phyloP scores from a whole-genome alignment of 2,113 vertebrate species.

The Albula goreensis region DNA sequence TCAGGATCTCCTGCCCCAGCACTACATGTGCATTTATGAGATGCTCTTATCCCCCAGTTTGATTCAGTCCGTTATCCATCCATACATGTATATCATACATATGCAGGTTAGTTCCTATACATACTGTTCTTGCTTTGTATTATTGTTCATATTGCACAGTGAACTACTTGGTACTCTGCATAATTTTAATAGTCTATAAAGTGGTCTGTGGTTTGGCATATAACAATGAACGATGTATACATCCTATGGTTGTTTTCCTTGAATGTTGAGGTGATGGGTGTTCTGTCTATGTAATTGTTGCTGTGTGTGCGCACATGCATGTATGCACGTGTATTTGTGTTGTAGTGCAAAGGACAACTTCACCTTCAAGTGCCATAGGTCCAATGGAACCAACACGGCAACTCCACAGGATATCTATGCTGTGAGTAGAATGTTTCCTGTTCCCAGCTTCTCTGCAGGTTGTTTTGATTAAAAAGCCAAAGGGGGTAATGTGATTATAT shows the following conservation, averaged over 20 bases:
- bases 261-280: not conserved
- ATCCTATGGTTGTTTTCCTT: not conserved
- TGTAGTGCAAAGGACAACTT: slow-evolving; percentile 96
- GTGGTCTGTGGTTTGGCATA: not conserved
- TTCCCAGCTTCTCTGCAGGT: not conserved
- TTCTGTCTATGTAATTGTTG: no score
- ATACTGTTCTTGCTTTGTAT: not conserved
- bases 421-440: slow-evolving; percentile 68
- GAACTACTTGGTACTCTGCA: not conserved
- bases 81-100: no score
- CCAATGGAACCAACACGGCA: slow-evolving; percentile 93
- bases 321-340: slow-evolving; percentile 28
- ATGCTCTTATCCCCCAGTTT: no score
- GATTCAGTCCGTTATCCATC: no score
- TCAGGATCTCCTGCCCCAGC: not conserved
- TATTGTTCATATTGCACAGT: not conserved
- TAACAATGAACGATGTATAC: not conserved
- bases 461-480: not conserved
- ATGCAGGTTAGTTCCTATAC: no score
- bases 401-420: slow-evolving; percentile 97
- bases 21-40: no score
- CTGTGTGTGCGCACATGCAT: not conserved
- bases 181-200: not conserved
- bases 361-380: slow-evolving; percentile 97
- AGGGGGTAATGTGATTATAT: not conserved